These are phyloP conservation scores for Lysandra coridon DNA, from an alignment of 2,888 invertebrate genomes.

Conservation along the genomic window DNA sequence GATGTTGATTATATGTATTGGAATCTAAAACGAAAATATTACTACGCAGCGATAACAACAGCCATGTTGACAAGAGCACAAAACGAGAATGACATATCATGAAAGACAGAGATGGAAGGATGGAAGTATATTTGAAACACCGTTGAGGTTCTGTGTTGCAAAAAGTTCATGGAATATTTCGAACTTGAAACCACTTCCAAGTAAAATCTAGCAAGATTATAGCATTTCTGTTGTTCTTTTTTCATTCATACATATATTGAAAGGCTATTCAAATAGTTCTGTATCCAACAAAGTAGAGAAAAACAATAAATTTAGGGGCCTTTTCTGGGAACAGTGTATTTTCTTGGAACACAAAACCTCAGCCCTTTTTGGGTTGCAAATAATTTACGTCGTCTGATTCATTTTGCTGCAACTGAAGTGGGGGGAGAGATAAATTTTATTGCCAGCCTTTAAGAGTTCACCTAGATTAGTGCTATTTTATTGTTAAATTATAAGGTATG, in stretches of 20 bases:
- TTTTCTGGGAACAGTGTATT: conserved; percentile 39
- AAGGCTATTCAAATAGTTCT: conserved; percentile 16
- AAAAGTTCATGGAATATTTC: conserved; percentile 55
- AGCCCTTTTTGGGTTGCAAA: conserved; percentile 50
- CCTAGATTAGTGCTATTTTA: conserved; percentile 39
- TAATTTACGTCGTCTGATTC: conserved; percentile 49
- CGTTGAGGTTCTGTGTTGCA: conserved; percentile 76
- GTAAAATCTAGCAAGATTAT: background rate
- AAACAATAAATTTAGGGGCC: background rate
- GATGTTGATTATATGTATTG: conserved; percentile 55
- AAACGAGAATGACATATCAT: conserved; percentile 51
- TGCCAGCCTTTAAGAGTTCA: conserved; percentile 51
- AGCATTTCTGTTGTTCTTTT: conserved; percentile 30
- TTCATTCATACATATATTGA: background rate
- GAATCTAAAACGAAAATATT: conserved; percentile 59
- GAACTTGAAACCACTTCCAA: conserved; percentile 35
- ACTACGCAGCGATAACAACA: conserved; percentile 73
- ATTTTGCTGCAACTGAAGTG: conserved; percentile 41
- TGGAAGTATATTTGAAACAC: conserved; percentile 48
- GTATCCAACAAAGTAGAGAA: background rate
- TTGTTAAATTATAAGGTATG: conserved; percentile 33
- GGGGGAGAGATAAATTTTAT: conserved; percentile 49
- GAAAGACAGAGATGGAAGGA: conserved; percentile 63
- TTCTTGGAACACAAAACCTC: conserved; percentile 74
- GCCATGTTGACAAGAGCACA: conserved; percentile 63